These are phyloP conservation scores for Aproaerema taeniolella DNA, from an alignment of 2,888 invertebrate species.

Conservation along the genomic window DNA sequence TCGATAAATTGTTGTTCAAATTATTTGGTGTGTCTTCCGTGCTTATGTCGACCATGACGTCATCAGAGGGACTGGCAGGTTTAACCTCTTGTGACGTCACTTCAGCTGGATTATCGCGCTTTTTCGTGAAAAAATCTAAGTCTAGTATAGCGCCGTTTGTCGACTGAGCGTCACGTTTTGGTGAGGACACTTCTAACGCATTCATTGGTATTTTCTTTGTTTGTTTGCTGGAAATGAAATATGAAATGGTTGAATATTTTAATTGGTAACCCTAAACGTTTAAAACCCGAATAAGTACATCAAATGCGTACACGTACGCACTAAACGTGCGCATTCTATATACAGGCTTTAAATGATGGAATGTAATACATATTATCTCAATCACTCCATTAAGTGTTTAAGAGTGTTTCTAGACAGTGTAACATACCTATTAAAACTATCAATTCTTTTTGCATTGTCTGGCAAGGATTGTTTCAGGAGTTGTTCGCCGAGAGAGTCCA, in stretches of 20 bases:
- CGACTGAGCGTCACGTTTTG: slow-evolving; percentile 38
- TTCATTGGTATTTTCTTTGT: slow-evolving; percentile 81
- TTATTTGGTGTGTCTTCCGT: slow-evolving; percentile 41
- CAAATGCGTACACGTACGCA: too few relatives aligned
- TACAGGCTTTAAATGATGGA: not conserved
- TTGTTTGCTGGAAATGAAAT: slow-evolving; percentile 58
- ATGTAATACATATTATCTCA: not conserved
- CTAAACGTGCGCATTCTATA: not conserved
- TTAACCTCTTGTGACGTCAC: too few relatives aligned
- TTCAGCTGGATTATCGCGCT: too few relatives aligned
- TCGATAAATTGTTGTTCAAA: slow-evolving; percentile 24
- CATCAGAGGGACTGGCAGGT: slow-evolving; percentile 47
- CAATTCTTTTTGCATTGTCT: slow-evolving; percentile 53
- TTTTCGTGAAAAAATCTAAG: slow-evolving; percentile 70
- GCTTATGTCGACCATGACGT: slow-evolving; percentile 77
- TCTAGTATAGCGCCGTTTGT: slow-evolving; percentile 55
- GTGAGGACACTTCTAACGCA: slow-evolving; percentile 62
- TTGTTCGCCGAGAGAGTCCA: slow-evolving; percentile 89
- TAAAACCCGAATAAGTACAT: too few relatives aligned
- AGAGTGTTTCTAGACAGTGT: not conserved
- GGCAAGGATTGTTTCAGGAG: slow-evolving; percentile 84
- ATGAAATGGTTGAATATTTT: not conserved
- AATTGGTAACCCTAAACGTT: too few relatives aligned
- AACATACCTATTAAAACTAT: slow-evolving; percentile 51
- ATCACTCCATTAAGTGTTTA: not conserved